Conservation (phyloP, 2,113 vertebrate species). For the Psilopsiagon aurifrons region DNA sequence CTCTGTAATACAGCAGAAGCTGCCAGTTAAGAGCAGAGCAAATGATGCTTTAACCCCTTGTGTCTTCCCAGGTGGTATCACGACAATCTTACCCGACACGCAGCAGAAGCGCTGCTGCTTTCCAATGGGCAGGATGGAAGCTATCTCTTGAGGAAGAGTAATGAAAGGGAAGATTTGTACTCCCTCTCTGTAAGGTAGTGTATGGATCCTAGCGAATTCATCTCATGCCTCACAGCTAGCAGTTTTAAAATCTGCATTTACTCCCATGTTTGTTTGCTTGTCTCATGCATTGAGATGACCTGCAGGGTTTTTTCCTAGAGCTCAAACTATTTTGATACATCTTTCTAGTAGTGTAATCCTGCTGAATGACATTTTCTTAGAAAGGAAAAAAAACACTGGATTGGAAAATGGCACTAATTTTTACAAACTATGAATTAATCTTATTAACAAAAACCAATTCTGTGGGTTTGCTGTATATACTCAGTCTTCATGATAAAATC, state of each 20-base stretch:
- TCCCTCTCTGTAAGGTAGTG: constrained; percentile 91
- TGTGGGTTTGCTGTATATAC: neutral
- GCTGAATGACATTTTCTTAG: neutral
- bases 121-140: constrained; percentile 92
- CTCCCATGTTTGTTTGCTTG: neutral
- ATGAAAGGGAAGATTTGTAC: constrained; percentile 78
- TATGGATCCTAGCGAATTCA: neutral
- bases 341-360: neutral
- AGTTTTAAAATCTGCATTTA: neutral
- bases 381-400: neutral
- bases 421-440: neutral
- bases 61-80: constrained; percentile 90
- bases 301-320: neutral
- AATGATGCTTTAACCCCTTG: neutral
- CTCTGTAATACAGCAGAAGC: neutral
- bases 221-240: neutral
- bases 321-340: neutral
- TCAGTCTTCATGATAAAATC: neutral
- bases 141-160: constrained; percentile 91
- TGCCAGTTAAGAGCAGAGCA: neutral
- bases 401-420: neutral
- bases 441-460: neutral
- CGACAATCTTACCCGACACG: constrained; percentile 85
- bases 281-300: neutral
- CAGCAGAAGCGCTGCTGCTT: constrained; percentile 91